A percentile compares a stretch with the other conserved stretches of the same genome.
Evolutionary conservation across 2,888 invertebrate species (phyloP).

Genomic region (Branchellion lobata): DNA sequence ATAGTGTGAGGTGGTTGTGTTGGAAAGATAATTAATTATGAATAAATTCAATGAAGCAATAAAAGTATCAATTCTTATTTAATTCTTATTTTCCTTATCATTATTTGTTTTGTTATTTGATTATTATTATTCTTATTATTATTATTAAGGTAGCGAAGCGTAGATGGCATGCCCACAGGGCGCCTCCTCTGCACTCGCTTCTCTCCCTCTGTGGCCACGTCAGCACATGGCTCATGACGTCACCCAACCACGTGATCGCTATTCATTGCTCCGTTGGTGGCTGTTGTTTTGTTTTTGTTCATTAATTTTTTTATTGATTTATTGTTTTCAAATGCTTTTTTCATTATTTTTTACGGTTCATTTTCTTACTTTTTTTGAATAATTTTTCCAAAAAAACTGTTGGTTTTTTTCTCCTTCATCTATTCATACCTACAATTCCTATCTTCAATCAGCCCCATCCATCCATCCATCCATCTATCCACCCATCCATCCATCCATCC

Average conservation of each 20-base stretch:
- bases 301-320: no score
- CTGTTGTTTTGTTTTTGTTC: neutral
- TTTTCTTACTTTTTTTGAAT: no score
- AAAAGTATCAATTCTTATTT: neutral
- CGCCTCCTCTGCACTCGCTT: conserved; percentile 77
- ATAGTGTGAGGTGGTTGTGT: no score
- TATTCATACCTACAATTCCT: neutral
- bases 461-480: no score
- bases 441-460: neutral
- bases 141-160: conserved; percentile 64
- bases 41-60: no score
- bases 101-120: no score
- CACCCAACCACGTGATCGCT: conserved; percentile 78
- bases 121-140: no score
- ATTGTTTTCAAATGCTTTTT: no score
- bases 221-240: conserved; percentile 79
- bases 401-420: neutral
- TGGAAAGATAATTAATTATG: no score
- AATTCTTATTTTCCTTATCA: neutral
- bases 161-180: conserved; percentile 65
- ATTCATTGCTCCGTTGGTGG: conserved; percentile 71
- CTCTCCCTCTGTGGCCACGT: conserved; percentile 83
- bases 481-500: no score
- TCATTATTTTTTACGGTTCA: no score
- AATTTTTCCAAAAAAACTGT: no score